A percentile compares a stretch with the other conserved stretches of the same genome.
Conservation (phyloP, 2,888 invertebrate genomes). For the Eurois occulta region DNA sequence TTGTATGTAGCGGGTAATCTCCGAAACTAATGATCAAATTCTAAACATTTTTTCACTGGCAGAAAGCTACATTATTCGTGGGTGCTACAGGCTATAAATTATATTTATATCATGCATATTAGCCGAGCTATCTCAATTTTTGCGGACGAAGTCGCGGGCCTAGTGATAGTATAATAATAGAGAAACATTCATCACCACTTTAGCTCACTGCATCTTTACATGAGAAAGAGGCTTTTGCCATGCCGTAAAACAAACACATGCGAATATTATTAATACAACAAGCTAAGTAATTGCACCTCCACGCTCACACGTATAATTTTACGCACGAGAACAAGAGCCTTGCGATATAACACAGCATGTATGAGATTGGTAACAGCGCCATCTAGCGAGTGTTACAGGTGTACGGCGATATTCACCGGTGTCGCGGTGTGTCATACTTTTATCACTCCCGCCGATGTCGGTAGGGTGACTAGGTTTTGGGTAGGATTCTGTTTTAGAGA, state of each 20-base stretch:
- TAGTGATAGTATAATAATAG: background rate
- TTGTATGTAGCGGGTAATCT: no score
- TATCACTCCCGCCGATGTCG: slow-evolving; percentile 71
- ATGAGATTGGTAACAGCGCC: slow-evolving; percentile 42
- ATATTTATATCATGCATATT: no score
- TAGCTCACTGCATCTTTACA: background rate
- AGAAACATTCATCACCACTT: background rate
- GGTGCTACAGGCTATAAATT: no score
- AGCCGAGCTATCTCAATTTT: no score
- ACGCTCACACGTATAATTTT: slow-evolving; percentile 13
- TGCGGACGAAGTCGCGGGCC: no score
- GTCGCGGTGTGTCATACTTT: slow-evolving; percentile 74
- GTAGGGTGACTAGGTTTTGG: slow-evolving; percentile 50
- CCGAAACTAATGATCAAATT: no score
- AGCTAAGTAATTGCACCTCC: slow-evolving; percentile 42
- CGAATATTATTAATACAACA: slow-evolving; percentile 28
- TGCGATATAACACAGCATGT: slow-evolving; percentile 7
- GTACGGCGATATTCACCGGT: slow-evolving; percentile 67
- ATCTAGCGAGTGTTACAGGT: slow-evolving; percentile 56
- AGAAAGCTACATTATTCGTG: no score
- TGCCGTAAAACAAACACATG: slow-evolving; percentile 16
- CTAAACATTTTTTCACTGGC: no score
- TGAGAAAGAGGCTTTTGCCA: background rate
- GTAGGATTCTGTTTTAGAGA: background rate
- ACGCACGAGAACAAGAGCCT: slow-evolving; percentile 7